A percentile compares a stretch with the other conserved stretches of the same genome.
phyloP scores from a whole-genome alignment of 2,797 vertebrate genomes.

The Anguilla pacifica region DNA sequence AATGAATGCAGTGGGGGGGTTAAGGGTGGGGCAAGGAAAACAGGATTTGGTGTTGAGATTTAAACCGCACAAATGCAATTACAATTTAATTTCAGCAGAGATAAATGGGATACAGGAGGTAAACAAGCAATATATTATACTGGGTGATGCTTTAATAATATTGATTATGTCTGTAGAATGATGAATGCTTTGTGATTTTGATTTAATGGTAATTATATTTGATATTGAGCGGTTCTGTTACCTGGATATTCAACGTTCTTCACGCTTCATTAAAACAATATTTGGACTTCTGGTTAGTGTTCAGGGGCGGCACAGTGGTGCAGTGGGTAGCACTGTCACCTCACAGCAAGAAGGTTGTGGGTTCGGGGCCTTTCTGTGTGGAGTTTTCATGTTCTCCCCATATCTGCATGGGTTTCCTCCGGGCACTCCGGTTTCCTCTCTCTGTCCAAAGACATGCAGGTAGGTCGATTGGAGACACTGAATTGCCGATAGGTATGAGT shows the following conservation, averaged over 20 bases:
- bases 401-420: too few relatives aligned
- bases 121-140: not conserved
- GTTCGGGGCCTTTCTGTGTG: too few relatives aligned
- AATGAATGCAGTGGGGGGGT: conserved; percentile 81
- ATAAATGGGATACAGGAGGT: not conserved
- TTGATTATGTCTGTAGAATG: not conserved
- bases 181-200: not conserved
- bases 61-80: conserved; percentile 13
- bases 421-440: too few relatives aligned
- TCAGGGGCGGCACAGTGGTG: too few relatives aligned
- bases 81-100: conserved; percentile 21
- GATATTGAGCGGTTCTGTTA: not conserved
- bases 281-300: not conserved
- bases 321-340: too few relatives aligned
- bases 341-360: too few relatives aligned
- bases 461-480: too few relatives aligned
- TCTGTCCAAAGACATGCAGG: too few relatives aligned
- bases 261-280: not conserved
- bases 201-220: not conserved
- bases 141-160: not conserved
- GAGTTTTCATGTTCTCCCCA: too few relatives aligned
- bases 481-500: too few relatives aligned
- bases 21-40: conserved; percentile 69
- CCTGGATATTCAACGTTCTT: not conserved
- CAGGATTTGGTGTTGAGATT: conserved; percentile 12